phyloP scores from a whole-genome alignment of 2,797 vertebrate genomes.

The Pelochelys cantorii region DNA sequence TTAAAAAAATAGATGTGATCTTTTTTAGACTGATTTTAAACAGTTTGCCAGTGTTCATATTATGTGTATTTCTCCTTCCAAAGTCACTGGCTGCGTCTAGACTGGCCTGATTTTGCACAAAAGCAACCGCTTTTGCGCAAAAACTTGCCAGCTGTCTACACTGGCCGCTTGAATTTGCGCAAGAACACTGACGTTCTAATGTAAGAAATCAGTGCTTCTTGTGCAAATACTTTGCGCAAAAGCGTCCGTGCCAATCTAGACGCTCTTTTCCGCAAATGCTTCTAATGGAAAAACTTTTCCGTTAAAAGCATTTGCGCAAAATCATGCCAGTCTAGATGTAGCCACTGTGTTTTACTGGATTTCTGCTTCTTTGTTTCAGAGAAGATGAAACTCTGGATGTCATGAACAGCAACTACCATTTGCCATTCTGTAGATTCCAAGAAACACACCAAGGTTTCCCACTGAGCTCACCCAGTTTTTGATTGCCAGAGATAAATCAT shows the following conservation, averaged over 20 bases:
- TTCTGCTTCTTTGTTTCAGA: conserved; percentile 39
- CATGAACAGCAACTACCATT: conserved; percentile 37
- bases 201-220: no score
- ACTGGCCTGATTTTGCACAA: no score
- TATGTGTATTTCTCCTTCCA: neutral
- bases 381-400: conserved; percentile 25
- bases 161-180: no score
- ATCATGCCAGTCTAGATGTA: no score
- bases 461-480: conserved; percentile 36
- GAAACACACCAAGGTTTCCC: conserved; percentile 15
- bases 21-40: conserved; percentile 8
- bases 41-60: neutral
- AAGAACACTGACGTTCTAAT: no score
- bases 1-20: neutral
- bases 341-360: neutral
- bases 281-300: no score
- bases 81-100: neutral
- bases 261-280: no score
- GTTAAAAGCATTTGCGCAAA: no score
- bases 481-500: conserved; percentile 11
- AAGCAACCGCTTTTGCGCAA: no score
- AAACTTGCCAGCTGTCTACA: no score
- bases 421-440: conserved; percentile 51
- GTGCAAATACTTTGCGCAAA: no score
- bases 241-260: no score